phyloP scores from a whole-genome alignment of 2,797 vertebrate species.

The Picus viridis region DNA sequence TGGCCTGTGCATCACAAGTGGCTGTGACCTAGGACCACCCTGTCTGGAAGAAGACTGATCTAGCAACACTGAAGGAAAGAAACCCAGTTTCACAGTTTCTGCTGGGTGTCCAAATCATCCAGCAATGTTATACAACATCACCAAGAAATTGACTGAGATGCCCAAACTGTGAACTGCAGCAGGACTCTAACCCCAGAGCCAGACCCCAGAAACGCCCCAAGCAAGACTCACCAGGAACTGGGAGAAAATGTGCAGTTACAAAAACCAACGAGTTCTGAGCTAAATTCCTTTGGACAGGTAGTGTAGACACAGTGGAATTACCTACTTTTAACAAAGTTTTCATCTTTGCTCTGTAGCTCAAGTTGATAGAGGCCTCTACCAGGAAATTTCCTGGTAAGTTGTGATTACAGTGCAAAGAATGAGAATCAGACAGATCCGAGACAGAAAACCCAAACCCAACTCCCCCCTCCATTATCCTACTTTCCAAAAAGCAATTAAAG shows the following conservation, averaged over 20 bases:
- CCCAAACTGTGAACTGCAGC: not conserved
- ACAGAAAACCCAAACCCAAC: not conserved
- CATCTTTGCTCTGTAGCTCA: not conserved
- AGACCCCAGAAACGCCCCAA: not conserved
- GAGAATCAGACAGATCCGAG: not conserved
- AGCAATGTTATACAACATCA: not conserved
- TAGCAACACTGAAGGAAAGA: not conserved
- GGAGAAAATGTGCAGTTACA: not conserved
- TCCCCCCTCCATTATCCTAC: not conserved
- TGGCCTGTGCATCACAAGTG: not conserved
- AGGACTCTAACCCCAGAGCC: not conserved
- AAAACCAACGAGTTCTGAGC: not conserved
- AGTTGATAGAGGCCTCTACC: not conserved
- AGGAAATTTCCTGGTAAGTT: not conserved
- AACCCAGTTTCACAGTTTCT: not conserved
- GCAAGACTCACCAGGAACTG: not conserved
- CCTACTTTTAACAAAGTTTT: not conserved
- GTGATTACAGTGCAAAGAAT: not conserved
- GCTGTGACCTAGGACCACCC: not conserved
- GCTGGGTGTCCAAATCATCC: not conserved
- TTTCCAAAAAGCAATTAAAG: not conserved
- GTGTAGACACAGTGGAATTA: not conserved
- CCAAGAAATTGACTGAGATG: not conserved
- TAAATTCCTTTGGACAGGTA: not conserved
- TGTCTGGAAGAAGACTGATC: rapidly evolving